Evolutionary conservation across 2,888 invertebrate genomes (phyloP), one percentile per base, ranked within the genome.

Genomic region (Cepaea hortensis): DNA sequence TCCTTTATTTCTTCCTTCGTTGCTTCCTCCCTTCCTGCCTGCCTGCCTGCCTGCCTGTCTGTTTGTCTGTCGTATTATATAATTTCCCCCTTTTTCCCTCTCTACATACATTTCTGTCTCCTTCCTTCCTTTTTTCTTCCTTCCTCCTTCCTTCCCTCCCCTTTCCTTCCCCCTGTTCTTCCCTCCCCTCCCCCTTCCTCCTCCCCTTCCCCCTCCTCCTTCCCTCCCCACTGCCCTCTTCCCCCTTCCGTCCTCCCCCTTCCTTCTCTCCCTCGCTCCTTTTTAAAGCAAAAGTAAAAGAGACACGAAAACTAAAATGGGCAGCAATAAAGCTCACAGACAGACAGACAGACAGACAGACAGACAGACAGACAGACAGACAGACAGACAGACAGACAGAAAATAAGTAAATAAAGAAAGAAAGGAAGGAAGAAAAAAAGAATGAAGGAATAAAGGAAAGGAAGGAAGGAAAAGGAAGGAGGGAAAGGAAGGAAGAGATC

Each of bases 401-500:
- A 35, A 35, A 35, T 35, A 35, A 35, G 35, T 1, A 35, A 35
- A 35, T 35, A 35, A 35, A 35, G 35, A 35, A 35, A 35, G 35
- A 35, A 35, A 35, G 35, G 35, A 35, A 18, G 65, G 46, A 76
- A 48, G 35, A 6, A 46, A 13, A 48, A 76, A 13, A 23, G 15
- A 23, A 76, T 23, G 76, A 35, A 35, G 46, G 11, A 76, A 76
- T 0, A 46, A 23, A 35, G 20, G 76, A 48, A 7, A 76, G 48
- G 46, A 72, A 72, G n/a, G n/a, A 72, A n/a, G n/a, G n/a, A 72
- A n/a, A 72, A 72, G 72, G 23, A 72, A 72, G 72, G 72, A 72
- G n/a, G n/a, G 23, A 20, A 72, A 72, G 72, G 23, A 72, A 11
- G 72, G 18, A n/a, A 72, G n/a, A n/a, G 72, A 72, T n/a, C 20